Conservation (phyloP, 2,888 invertebrate species). For the Timema cristinae region DNA sequence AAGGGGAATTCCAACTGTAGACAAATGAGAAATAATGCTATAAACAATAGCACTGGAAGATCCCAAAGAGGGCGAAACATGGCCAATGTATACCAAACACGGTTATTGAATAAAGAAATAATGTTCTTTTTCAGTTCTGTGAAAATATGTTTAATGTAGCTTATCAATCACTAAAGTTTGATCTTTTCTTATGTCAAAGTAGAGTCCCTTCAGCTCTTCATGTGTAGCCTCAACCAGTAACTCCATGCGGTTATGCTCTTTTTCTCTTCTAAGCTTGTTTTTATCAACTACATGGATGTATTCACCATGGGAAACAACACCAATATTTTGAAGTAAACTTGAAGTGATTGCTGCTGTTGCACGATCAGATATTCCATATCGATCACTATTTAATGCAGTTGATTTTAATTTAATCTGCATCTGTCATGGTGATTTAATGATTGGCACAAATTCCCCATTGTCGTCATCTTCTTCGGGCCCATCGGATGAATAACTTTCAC, state of each 20-base stretch:
- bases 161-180: background rate
- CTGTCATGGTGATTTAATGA: background rate
- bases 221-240: background rate
- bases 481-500: background rate
- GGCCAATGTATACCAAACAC: background rate
- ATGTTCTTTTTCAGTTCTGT: no score
- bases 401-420: background rate
- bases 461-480: background rate
- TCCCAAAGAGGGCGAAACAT: constrained; percentile 13
- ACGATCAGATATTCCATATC: no score
- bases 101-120: constrained; percentile 8
- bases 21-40: no score
- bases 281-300: no score
- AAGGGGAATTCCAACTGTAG: constrained; percentile 14
- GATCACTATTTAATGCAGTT: background rate
- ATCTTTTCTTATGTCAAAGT: background rate
- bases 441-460: background rate
- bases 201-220: background rate
- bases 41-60: constrained; percentile 5
- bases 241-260: background rate
- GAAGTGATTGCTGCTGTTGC: no score
- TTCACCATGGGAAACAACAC: no score
- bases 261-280: background rate
- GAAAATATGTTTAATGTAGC: background rate
- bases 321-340: no score